phyloP scores from a whole-genome alignment of 2,888 invertebrate genomes.

The Neoaliturus tenellus region DNA sequence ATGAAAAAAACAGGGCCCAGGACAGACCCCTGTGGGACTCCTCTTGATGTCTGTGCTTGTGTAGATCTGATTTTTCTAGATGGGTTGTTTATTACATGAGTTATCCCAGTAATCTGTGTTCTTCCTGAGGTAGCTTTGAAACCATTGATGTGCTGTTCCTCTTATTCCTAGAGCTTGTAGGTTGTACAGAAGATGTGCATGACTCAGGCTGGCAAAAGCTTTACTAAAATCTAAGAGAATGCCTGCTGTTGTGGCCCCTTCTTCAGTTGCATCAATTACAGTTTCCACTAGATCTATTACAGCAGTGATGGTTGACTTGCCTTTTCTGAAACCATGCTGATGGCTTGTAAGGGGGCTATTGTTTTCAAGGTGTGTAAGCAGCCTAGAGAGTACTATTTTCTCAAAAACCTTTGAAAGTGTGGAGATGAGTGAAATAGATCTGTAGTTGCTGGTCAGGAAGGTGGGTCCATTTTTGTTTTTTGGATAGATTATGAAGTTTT shows the following conservation, averaged over 20 bases:
- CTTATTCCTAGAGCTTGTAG: slow-evolving; percentile 14
- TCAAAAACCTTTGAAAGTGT: neutral
- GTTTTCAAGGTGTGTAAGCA: slow-evolving; percentile 23
- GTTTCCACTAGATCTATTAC: slow-evolving; percentile 2
- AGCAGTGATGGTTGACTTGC: slow-evolving; percentile 28
- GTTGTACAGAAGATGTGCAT: slow-evolving; percentile 10
- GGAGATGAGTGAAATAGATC: slow-evolving; percentile 1
- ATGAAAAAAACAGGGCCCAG: slow-evolving; percentile 12
- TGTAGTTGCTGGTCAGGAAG: slow-evolving; percentile 26
- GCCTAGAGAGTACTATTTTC: slow-evolving; percentile 29
- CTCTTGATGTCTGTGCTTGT: slow-evolving; percentile 29
- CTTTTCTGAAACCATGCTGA: slow-evolving; percentile 24
- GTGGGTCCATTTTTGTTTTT: slow-evolving; percentile 34
- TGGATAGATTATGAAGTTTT: neutral
- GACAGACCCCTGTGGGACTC: slow-evolving; percentile 26
- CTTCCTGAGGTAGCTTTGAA: slow-evolving; percentile 34
- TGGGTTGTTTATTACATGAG: neutral
- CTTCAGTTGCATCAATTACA: slow-evolving; percentile 28
- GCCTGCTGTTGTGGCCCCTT: slow-evolving; percentile 10
- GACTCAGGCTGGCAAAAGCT: slow-evolving; percentile 21
- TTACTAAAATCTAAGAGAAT: slow-evolving; percentile 9
- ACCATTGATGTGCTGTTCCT: slow-evolving; percentile 28
- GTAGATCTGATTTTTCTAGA: slow-evolving; percentile 8
- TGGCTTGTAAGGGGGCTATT: neutral
- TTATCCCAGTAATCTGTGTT: slow-evolving; percentile 27